Conservation (phyloP, 2,888 invertebrate genomes). For the Carterocephalus palaemon region DNA sequence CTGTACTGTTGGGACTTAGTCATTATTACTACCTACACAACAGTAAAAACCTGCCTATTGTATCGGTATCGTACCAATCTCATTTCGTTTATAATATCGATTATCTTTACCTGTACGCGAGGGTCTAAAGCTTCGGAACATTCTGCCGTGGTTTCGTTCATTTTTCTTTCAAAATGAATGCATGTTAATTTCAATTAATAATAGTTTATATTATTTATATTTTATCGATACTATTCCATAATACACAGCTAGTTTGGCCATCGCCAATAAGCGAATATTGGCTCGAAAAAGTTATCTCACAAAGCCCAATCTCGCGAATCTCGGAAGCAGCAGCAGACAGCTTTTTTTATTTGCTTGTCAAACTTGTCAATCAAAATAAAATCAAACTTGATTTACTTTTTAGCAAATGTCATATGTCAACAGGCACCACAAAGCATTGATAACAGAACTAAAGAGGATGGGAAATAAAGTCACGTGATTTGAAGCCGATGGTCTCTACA, state of each 20-base stretch:
- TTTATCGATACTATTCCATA: slow-evolving; percentile 28
- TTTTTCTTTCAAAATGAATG: slow-evolving; percentile 59
- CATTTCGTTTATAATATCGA: slow-evolving; percentile 49
- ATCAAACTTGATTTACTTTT: too few relatives aligned
- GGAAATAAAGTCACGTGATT: too few relatives aligned
- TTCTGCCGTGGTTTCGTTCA: slow-evolving; percentile 80
- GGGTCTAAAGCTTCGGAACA: slow-evolving; percentile 87
- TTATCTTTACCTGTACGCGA: slow-evolving; percentile 84
- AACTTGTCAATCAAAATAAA: slow-evolving; percentile 2
- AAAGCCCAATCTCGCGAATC: slow-evolving; percentile 26
- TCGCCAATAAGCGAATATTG: slow-evolving; percentile 36
- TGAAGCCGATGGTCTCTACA: too few relatives aligned
- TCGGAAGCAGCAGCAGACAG: slow-evolving; percentile 28
- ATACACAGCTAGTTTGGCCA: slow-evolving; percentile 28
- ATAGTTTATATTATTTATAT: slow-evolving; percentile 34
- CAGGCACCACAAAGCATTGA: too few relatives aligned
- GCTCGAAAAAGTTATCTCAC: slow-evolving; percentile 26
- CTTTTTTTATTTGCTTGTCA: slow-evolving; percentile 25
- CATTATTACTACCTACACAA: slow-evolving; percentile 26
- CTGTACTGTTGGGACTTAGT: slow-evolving; percentile 31
- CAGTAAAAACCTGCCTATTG: slow-evolving; percentile 27
- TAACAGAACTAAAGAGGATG: too few relatives aligned
- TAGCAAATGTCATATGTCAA: too few relatives aligned
- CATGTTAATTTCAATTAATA: slow-evolving; percentile 52
- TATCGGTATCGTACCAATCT: slow-evolving; percentile 25